Evolutionary conservation across 2,797 vertebrate genomes (phyloP).

Genomic region (Dipus sagitta): DNA sequence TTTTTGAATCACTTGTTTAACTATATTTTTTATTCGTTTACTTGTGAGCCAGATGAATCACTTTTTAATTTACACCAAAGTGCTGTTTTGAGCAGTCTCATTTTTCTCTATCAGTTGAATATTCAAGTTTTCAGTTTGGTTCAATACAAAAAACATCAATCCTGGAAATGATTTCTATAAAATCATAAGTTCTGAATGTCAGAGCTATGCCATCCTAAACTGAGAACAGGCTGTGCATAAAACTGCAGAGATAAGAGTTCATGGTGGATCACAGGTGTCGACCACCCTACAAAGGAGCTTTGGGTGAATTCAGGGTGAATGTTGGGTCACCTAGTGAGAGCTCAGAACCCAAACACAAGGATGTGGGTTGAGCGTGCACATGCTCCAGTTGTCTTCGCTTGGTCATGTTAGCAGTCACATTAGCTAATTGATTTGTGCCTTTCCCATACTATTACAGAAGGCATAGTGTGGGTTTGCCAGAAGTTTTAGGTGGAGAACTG

Average conservation of each 20-base stretch:
- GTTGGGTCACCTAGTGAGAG: no score
- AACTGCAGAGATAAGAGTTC: neutral
- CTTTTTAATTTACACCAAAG: conserved; percentile 61
- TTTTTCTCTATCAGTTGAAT: conserved; percentile 74
- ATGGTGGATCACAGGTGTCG: neutral
- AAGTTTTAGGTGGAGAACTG: no score
- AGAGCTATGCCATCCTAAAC: neutral
- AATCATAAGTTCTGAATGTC: conserved; percentile 43
- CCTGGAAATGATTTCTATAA: conserved; percentile 54
- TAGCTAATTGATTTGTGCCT: no score
- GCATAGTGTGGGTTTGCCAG: no score
- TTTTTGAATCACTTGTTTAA: neutral
- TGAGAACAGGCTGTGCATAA: neutral
- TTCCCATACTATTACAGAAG: no score
- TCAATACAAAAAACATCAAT: conserved; percentile 49
- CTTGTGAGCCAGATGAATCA: neutral
- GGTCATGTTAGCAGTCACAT: no score
- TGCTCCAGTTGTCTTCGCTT: no score
- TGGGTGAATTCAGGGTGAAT: no score
- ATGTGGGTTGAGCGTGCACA: no score
- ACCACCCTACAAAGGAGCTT: no score
- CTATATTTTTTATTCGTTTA: neutral
- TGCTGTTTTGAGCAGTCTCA: conserved; percentile 60
- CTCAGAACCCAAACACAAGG: no score
- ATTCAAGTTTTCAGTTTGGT: conserved; percentile 59